Conservation (phyloP, 2,113 vertebrate species). For the Nyctibius bracteatus region DNA sequence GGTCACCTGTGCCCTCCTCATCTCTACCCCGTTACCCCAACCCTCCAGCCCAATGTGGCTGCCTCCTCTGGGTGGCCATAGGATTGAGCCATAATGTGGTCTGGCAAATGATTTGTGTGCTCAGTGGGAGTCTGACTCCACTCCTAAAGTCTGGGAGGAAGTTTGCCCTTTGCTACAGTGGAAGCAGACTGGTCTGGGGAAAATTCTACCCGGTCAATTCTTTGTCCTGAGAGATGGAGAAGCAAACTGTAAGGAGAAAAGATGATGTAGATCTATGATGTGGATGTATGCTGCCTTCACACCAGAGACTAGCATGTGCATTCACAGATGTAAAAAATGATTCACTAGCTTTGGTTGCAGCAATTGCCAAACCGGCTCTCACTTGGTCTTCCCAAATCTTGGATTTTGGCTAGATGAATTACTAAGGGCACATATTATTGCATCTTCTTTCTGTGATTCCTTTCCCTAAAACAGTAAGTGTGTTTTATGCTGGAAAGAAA, state of each 20-base stretch:
- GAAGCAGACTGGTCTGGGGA: background rate
- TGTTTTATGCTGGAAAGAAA: background rate
- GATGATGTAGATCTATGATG: background rate
- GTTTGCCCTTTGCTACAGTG: background rate
- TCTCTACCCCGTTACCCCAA: background rate
- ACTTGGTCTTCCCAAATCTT: background rate
- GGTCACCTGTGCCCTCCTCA: background rate
- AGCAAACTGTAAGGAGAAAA: background rate
- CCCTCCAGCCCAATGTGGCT: background rate
- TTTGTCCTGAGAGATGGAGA: background rate
- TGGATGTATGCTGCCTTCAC: background rate
- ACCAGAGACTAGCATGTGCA: rapidly evolving
- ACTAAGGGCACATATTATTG: background rate
- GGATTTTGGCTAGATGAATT: background rate
- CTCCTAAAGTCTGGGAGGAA: background rate
- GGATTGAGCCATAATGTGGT: rapidly evolving
- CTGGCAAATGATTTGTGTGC: background rate
- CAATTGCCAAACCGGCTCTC: background rate
- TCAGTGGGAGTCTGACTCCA: background rate
- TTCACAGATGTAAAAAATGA: background rate
- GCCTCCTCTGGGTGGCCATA: background rate
- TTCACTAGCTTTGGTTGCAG: background rate
- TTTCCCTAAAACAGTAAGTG: background rate
- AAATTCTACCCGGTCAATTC: background rate
- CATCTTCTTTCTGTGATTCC: background rate